Base-by-base conservation (phyloP, 1,140 invertebrate species). In the Euura saliciscinereae region DNA sequence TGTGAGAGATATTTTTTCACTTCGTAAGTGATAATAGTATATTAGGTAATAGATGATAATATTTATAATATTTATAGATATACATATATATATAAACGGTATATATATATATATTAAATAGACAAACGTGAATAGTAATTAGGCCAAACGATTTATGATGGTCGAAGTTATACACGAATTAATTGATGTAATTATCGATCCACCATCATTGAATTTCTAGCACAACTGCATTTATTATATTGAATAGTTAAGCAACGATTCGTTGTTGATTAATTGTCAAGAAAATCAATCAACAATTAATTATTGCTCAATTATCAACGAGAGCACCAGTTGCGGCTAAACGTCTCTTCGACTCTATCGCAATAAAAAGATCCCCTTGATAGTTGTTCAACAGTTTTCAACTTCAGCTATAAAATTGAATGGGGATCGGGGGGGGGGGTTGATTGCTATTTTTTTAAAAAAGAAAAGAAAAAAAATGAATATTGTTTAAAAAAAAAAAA, bases 91-190 rank as follows among this genome's bases (percentile, higher is more conserved):
- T 59, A 59, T 59, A 6, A n/a, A n/a, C n/a, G n/a, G n/a, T 73
- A 74, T 73, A 13, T 73, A 76, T 66, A 68, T 28, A 66, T 69
- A 66, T 73, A 76, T 65, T 68, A 44, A 77, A 71, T 72, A 75
- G 75, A 76, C 68, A 74, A 74, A 79, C 64, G 44, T 75, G 72
- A 78, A 77, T 73, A 74, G 74, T 74, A 77, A 68, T 80, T 80
- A 80, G 78, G 79, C 77, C 78, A 80, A 79, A 77, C 74, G 76
- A 74, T 74, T 70, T 69, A 51, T 74, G 65, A 70, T 66, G 64
- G 69, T 68, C 69, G 68, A 73, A 11, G 66, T 59, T 59, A 28
- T 28, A 28, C 28, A 28, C 28, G 28, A 28, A 28, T 28, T 28
- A 28, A 28, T 28, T 28, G 28, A 67, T n/a, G 10, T 44, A 11